These are phyloP conservation scores for Crossocerus cetratus DNA, from an alignment of 2,888 invertebrate genomes.

Conservation along the genomic window DNA sequence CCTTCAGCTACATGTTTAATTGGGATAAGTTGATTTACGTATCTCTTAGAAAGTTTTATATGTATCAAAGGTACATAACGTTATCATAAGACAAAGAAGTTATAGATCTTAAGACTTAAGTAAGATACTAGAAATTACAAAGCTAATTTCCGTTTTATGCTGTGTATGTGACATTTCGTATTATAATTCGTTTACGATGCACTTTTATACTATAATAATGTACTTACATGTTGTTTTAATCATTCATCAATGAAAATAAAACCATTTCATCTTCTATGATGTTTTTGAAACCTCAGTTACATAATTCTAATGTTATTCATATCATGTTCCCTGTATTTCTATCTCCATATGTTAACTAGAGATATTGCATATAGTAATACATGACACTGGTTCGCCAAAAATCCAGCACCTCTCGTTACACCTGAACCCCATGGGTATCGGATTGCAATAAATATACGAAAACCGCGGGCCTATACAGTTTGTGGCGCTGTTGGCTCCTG, in stretches of 20 bases:
- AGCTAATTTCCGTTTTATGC: too few species aligned
- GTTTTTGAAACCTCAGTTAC: background rate
- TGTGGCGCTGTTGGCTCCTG: conserved; percentile 25
- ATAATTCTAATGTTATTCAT: background rate
- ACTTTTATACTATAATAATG: conserved; percentile 39
- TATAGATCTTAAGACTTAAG: conserved; percentile 26
- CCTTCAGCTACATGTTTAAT: conserved; percentile 19
- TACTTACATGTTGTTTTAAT: conserved; percentile 21
- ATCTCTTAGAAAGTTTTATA: conserved; percentile 20
- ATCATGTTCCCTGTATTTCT: background rate
- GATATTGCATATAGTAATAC: too few species aligned
- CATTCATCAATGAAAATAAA: conserved; percentile 35
- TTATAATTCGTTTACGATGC: conserved; percentile 20
- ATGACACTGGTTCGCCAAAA: too few species aligned
- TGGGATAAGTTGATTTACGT: conserved; percentile 25
- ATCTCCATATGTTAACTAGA: background rate
- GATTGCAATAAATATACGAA: conserved; percentile 14
- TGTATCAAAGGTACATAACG: conserved; percentile 2
- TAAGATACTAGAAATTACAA: background rate
- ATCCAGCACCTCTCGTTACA: background rate
- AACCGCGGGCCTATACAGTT: conserved; percentile 19
- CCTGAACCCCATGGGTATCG: conserved; percentile 7
- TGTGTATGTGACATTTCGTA: conserved; percentile 22
- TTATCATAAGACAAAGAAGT: conserved; percentile 18
- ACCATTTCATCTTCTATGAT: conserved; percentile 12